phyloP scores from a whole-genome alignment of 2,888 invertebrate species.

The Rhagophthalmus giganteus region DNA sequence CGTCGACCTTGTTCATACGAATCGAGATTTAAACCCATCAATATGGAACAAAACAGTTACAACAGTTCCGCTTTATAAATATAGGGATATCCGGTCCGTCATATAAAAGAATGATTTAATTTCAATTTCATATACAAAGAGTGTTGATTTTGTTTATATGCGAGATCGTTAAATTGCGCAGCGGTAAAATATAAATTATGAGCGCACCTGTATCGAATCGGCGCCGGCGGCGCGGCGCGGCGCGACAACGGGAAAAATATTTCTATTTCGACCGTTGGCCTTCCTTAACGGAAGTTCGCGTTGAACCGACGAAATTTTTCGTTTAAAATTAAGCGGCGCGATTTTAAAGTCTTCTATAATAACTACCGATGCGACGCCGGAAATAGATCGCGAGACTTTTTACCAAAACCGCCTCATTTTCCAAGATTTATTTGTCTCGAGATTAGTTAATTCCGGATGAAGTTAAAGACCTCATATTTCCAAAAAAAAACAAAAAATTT shows the following conservation, averaged over 20 bases:
- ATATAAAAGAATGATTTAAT: conserved; percentile 52
- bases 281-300: no score
- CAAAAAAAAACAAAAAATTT: conserved; percentile 19
- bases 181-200: conserved; percentile 15
- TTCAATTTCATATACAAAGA: conserved; percentile 47
- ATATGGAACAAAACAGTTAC: conserved; percentile 49
- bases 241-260: no score
- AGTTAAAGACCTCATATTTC: conserved; percentile 29
- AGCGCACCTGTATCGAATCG: conserved; percentile 28
- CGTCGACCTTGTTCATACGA: conserved; percentile 48
- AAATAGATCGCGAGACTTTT: conserved; percentile 32
- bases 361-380: no score
- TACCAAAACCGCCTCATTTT: conserved; percentile 32
- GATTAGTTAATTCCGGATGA: conserved; percentile 29
- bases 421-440: conserved; percentile 31
- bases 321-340: no score
- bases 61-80: conserved; percentile 47
- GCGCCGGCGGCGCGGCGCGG: no score
- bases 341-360: conserved; percentile 21
- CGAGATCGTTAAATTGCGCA: conserved; percentile 41
- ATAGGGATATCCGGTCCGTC: conserved; percentile 49
- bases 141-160: conserved; percentile 39
- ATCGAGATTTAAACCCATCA: conserved; percentile 45
- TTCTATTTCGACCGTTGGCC: no score
- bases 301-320: no score